Base-by-base conservation (phyloP, 92 coral and sea anemone species). In the Anthopleura xanthogrammica region DNA sequence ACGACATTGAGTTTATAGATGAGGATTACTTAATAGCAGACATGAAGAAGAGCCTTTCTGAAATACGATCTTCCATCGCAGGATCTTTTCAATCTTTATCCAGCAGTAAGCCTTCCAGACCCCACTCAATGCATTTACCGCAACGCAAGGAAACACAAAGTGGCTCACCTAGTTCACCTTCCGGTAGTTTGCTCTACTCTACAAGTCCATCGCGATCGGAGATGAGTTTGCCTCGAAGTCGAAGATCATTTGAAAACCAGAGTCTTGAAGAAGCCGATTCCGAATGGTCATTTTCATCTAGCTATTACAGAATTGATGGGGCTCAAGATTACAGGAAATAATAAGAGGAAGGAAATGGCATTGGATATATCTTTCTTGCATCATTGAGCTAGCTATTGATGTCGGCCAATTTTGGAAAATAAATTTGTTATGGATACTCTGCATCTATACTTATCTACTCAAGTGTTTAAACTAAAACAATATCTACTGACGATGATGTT, bases 1-100 rank as follows among this genome's bases (percentile, higher is more conserved):
- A 81, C 39, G 84, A 81, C 52, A 81, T 81, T 39, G 84, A 81
- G 48, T 81, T 68, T 76, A 29, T 81, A 39, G 84, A 81, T 50
- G 84, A 81, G 40, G 84, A 81, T 48, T 75, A 81, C 65, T 9
- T 81, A 19, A 81, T 81, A 64, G 84, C 77, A 5, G 52, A 75
- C 55, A 52, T 81, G 7, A 81, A 57, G 36, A 81, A 81, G 74
- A 81, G 84, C 22, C 4, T 81, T 0, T 81, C 84, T 68, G 84
- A 81, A 46, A 81, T 81, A 48, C 64, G 84, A 11, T 76, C 71
- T 20, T 81, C 84, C 2, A 43, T 81, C 40, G 46, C 60, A 70
- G 84, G 48, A 16, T 81, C 84, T 5, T 24, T 68, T 16, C 39
- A 52, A 81, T 55, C 73, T n/a, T n/a, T 65, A 24, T 1, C 46